These are phyloP conservation scores for Eristalis intricaria DNA, from an alignment of 2,888 invertebrate species.

Conservation along the genomic window DNA sequence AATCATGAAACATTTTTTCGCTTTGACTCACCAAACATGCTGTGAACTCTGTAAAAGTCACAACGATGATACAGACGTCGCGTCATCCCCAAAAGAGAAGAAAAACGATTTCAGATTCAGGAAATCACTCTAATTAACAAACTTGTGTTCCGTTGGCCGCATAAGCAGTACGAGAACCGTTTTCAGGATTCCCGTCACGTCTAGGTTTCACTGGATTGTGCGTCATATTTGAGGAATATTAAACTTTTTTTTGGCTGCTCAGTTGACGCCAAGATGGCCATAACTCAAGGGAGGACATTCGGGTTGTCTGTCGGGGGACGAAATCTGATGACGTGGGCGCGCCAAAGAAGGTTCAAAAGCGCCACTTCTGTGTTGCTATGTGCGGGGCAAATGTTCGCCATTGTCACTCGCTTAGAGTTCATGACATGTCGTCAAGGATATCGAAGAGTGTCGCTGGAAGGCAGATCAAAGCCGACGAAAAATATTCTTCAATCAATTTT, in stretches of 20 bases:
- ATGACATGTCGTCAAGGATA: not conserved
- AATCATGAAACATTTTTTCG: not conserved
- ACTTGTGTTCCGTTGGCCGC: not conserved
- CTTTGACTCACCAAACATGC: not conserved
- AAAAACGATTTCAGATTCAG: not conserved
- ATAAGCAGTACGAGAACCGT: not conserved
- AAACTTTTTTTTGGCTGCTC: not conserved
- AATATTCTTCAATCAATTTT: not conserved
- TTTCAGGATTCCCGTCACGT: slow-evolving; percentile 4
- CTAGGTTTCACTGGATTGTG: not conserved
- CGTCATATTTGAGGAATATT: slow-evolving; percentile 1
- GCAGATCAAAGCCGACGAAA: not conserved
- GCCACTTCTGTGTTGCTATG: not conserved
- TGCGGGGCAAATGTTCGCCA: not conserved
- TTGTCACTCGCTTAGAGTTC: not conserved
- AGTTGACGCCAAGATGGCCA: not conserved
- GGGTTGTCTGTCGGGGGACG: not conserved
- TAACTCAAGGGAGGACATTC: not conserved
- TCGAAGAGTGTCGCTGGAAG: not conserved
- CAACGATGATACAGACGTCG: not conserved
- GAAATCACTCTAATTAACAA: not conserved
- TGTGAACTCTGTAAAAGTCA: not conserved
- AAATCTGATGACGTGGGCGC: not conserved
- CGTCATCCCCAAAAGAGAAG: not conserved
- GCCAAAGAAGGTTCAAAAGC: not conserved